Base-by-base conservation (phyloP, 2,888 invertebrate species). In the Atherix ibis region DNA sequence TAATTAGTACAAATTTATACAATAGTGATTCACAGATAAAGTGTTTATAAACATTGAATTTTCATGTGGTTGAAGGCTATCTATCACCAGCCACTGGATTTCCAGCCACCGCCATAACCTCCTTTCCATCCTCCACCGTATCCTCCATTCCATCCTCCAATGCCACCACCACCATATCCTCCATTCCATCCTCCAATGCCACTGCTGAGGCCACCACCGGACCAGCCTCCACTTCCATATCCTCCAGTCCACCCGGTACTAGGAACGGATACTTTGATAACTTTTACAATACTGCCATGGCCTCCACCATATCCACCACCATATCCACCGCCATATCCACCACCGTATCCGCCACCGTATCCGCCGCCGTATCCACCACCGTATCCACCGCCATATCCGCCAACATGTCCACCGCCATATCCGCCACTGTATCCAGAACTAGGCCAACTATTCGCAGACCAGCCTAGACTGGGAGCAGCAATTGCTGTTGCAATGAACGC, bases 401-500 rank as follows among this genome's bases (percentile, higher is more conserved):
- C 18, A 12, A 18, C 10, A 16, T 30, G 2, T 12, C 14, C 28
- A 10, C 30, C 30, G 10, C 29, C 29, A 29, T 29, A 29, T 12
- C 32, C 22, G 12, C 32, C 32, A 22, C 14, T 14, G n/a, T 24
- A 14, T 22, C 33, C 33, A 19, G 17, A 27, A 10, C 33, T 16
- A 12, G n/a, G n/a, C 34, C 34, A 6, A 17, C 19, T 10, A 13
- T 17, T 8, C 24, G 4, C 12, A 3, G 10, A 29, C 32, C n/a
- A n/a, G n/a, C n/a, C n/a, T n/a, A 22, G 18, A 24, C 28, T 24
- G 13, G 19, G 16, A 22, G 29, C 34, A 6, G 43, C 41, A 14
- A 32, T 19, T 16, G 40, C 43, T 4, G 36, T 38, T 24, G 38
- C 40, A 22, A 44, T 26, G 22, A 40, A 17, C 13, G 37, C 43